A percentile compares a stretch with the other conserved stretches of the same genome.
Evolutionary conservation across 2,113 vertebrate species (phyloP).

Genomic region (Rhinichthys klamathensis): DNA sequence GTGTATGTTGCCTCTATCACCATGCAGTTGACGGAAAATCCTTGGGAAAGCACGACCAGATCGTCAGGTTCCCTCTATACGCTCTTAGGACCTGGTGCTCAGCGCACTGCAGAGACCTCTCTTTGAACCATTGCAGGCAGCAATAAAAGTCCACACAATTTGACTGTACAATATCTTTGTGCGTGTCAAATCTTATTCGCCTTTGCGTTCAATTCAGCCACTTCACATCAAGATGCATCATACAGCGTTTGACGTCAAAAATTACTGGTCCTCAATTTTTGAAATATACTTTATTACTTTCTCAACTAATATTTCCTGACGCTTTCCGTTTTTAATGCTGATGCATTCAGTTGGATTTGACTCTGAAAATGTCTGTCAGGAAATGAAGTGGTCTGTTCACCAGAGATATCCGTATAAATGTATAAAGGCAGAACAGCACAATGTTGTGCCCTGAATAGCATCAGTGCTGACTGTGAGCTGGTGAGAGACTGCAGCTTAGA

Average conservation of each 20-base stretch:
- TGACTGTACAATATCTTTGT: neutral
- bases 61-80: too few species aligned
- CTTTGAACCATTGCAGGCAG: too few species aligned
- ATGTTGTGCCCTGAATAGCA: slow-evolving; percentile 4
- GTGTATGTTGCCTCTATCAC: too few species aligned
- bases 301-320: too few species aligned
- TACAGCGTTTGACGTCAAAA: neutral
- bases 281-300: neutral
- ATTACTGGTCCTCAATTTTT: neutral
- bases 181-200: neutral
- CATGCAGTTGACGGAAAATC: too few species aligned
- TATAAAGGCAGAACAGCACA: slow-evolving; percentile 7
- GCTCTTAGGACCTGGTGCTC: too few species aligned
- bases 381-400: neutral
- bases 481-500: neutral
- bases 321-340: neutral
- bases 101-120: too few species aligned
- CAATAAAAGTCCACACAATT: neutral
- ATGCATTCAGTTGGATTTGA: neutral
- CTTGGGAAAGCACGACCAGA: too few species aligned
- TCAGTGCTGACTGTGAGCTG: slow-evolving; percentile 10
- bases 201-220: neutral
- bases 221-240: neutral
- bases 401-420: neutral
- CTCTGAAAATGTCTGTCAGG: neutral